These are phyloP conservation scores for Microcebus ravelobensis DNA, from an alignment of 2,113 vertebrate species.

Conservation along the genomic window DNA sequence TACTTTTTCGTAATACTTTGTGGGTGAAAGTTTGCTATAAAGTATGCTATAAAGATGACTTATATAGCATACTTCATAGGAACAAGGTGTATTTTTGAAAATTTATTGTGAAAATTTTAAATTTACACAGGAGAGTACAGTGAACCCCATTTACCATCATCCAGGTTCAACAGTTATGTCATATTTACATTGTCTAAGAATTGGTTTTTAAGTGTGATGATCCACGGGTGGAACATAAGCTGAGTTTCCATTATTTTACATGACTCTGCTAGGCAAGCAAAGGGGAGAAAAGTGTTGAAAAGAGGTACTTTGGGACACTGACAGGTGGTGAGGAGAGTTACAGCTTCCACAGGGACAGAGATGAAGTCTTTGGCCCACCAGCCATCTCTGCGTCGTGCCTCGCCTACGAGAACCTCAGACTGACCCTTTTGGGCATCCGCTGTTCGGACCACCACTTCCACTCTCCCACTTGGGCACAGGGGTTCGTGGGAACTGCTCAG, in stretches of 20 bases:
- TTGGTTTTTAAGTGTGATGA: not conserved
- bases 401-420: not conserved
- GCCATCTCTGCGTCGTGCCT: not conserved
- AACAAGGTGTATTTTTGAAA: not conserved
- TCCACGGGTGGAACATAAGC: not conserved
- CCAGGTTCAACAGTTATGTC: not conserved
- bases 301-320: not conserved
- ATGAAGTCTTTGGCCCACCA: not conserved
- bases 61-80: not conserved
- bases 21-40: not conserved
- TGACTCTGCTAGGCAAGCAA: not conserved
- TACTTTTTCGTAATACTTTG: not conserved
- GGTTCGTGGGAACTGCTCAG: not conserved
- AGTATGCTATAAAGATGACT: not conserved
- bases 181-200: not conserved
- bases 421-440: not conserved
- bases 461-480: not conserved
- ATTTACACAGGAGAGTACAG: not conserved
- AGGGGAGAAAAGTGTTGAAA: not conserved
- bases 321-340: not conserved
- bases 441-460: not conserved
- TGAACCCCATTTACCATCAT: not conserved
- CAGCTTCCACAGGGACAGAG: not conserved
- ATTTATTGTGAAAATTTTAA: constrained; percentile 12
- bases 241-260: not conserved